phyloP scores from a whole-genome alignment of 2,113 vertebrate genomes.

The Cranoglanis bouderius region DNA sequence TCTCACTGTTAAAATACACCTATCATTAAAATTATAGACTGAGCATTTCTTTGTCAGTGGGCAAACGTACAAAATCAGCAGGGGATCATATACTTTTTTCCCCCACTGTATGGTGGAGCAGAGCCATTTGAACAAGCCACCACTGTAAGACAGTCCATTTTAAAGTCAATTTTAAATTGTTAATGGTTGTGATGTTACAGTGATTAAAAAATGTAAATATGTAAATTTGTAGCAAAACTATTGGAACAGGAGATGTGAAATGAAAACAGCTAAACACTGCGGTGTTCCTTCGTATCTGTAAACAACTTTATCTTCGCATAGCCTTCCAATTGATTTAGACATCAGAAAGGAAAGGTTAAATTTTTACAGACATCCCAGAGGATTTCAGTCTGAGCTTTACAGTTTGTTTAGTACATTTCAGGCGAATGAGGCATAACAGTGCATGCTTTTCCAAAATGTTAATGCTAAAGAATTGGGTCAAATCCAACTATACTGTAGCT shows the following conservation, averaged over 20 bases:
- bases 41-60: no score
- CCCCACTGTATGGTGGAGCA: neutral
- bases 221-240: neutral
- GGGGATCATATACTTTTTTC: no score
- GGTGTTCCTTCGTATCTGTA: neutral
- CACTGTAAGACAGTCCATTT: neutral
- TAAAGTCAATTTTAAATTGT: neutral
- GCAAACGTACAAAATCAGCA: no score
- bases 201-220: neutral
- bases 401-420: slow-evolving; percentile 2
- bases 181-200: neutral
- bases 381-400: slow-evolving; percentile 3
- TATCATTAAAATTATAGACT: no score
- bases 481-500: neutral
- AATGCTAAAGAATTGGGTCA: neutral
- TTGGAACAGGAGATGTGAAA: neutral
- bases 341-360: neutral
- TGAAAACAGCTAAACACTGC: neutral
- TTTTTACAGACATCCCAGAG: neutral
- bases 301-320: neutral
- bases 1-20: no score
- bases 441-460: neutral
- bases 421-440: neutral
- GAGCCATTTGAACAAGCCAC: neutral
- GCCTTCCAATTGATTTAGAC: neutral